These are phyloP conservation scores for Drosophila kohkoa DNA, from an alignment of 1,140 invertebrate genomes.

Conservation along the genomic window DNA sequence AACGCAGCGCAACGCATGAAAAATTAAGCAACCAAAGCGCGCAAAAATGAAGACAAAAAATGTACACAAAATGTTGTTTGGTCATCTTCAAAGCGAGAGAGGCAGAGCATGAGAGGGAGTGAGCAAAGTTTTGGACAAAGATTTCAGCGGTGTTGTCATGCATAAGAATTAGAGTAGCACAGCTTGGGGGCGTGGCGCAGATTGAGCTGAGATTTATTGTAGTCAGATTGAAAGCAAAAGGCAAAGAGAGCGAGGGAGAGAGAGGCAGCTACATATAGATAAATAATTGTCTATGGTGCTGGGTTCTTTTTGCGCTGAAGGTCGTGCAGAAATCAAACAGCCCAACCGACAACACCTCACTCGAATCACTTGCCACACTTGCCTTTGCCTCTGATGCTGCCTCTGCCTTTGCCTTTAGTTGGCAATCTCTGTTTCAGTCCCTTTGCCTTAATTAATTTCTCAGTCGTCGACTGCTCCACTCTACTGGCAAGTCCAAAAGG, in stretches of 20 bases:
- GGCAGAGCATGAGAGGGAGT: constrained; percentile 1
- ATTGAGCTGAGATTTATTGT: constrained; percentile 70
- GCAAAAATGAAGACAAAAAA: constrained; percentile 12
- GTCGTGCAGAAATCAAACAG: constrained; percentile 76
- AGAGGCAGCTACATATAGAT: neutral
- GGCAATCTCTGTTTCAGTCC: constrained; percentile 31
- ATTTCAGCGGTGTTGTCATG: constrained; percentile 69
- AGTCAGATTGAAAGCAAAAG: constrained; percentile 63
- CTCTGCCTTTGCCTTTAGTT: neutral
- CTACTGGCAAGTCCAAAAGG: constrained; percentile 54
- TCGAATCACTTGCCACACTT: constrained; percentile 45
- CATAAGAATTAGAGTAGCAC: constrained; percentile 77
- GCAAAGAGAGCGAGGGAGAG: constrained; percentile 9
- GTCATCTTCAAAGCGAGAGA: constrained; percentile 16
- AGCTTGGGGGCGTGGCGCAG: constrained; percentile 42
- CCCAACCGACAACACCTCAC: constrained; percentile 62
- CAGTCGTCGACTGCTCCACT: constrained; percentile 19
- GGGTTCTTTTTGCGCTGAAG: constrained; percentile 36
- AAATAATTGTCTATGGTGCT: constrained; percentile 4
- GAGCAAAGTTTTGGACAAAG: constrained; percentile 49
- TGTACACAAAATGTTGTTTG: neutral
- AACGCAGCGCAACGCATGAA: constrained; percentile 50
- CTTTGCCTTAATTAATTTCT: constrained; percentile 80
- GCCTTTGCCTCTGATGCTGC: constrained; percentile 24
- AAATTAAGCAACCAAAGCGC: constrained; percentile 59